Evolutionary conservation across 1,140 invertebrate species (phyloP), one percentile per base, ranked within the genome.

Genomic region (Papilio xuthus): DNA sequence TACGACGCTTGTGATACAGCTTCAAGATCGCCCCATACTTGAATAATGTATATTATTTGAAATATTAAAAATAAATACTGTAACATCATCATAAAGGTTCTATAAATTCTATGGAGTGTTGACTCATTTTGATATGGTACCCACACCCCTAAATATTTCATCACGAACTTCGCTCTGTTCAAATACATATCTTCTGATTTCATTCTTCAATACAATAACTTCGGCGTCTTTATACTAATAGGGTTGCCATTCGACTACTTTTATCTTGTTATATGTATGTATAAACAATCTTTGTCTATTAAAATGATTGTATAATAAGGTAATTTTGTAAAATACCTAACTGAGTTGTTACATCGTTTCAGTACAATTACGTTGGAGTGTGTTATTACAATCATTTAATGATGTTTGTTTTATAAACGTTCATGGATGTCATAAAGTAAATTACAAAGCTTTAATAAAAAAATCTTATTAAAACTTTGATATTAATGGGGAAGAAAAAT

Each of bases 71-170:
- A 93, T 69, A 88, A 83, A 81, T 90, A 90, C 50, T 93, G 92
- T n/a, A 92, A 53, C 8, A 82, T 79, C 47, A 94, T 82, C 88
- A 92, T 94, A 20, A 92, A 88, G n/a, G 56, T 71, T 82, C 87
- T 89, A 63, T 90, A 90, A 4, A 75, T 20, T 82, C 88, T 91
- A 3, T 69, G 78, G 7, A 80, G 1, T 8, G 78, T 50, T 3
- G 77, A 81, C 75, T 92, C 91, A 15, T 89, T 79, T 26, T 73
- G 60, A 6, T 80, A 44, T 1, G 89, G 90, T 9, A 92, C 79
- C 92, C 92, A 93, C 9, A 94, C 86, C 23, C 92, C 92, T 70
- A 94, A 79, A 79, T 81, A 79, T 72, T 84, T 88, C 91, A 94
- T 92, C 0, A 93, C 86, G 77, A 90, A 89, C 82, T 90, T 92